Evolutionary conservation across 2,888 invertebrate genomes (phyloP), one percentile per base, ranked within the genome.

Genomic region (Chrysodeixis includens): DNA sequence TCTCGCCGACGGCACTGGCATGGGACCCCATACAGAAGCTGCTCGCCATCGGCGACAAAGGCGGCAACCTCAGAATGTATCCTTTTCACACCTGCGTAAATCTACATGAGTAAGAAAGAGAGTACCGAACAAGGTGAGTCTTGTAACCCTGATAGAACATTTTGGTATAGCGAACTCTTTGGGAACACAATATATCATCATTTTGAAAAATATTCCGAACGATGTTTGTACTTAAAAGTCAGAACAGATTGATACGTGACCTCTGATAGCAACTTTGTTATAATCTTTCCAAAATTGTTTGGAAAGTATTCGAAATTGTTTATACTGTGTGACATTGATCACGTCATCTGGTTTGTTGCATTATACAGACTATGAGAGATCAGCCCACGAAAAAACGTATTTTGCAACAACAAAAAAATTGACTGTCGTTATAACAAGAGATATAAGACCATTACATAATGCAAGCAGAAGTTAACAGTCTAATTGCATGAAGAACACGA

Each of bases 11-110:
- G 81, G 98, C 99, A 69, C 96, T 99, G 94, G 99, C 99, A 72
- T 99, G 98, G 96, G 99, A 99, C 96, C 99, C 99, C 78, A 97
- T 99, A 86, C 99, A 99, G 96, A 98, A 97, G 92, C 96, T 99
- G 75, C 96, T 99, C 89, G 99, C 99, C 79, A 98, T 99, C 92
- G 99, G 99, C 72, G 99, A 99, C 88, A 99, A 98, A 94, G 97
- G 97, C 83, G 99, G 99, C 88, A 98, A 98, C 83, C 97, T 99
- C 83, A 96, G 99, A 96, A 97, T 99, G 99, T 99, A 98, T 98
- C 98, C 97, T 97, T 97, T 97, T 91, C 81, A 69, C 53, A 10
- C 14, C 30, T 30, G 6, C 26, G 6, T 2, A 6, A 26, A 10
- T n/a, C 30, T 10, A 18, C 12, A 5, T 35, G 9, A 22, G 20